Conservation (phyloP, 1,140 invertebrate species). For the Harpegnathos saltator region DNA sequence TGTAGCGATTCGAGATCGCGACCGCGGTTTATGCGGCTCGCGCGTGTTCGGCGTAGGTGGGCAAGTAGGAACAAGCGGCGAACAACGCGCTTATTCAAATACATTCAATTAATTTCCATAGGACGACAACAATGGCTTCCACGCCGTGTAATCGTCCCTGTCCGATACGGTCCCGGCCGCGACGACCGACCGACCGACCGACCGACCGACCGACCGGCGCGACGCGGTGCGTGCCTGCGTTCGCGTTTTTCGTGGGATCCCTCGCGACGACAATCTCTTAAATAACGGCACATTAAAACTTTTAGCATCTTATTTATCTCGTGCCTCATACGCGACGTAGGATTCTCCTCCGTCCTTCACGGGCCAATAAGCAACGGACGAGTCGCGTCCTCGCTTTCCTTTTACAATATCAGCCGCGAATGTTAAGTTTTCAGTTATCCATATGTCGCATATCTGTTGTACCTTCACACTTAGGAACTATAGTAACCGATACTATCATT, state of each 20-base stretch:
- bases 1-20: constrained; percentile 64
- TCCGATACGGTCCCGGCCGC: constrained; percentile 62
- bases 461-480: no score
- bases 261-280: constrained; percentile 26
- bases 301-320: constrained; percentile 63
- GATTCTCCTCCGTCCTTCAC: constrained; percentile 35
- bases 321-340: constrained; percentile 41
- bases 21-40: constrained; percentile 71
- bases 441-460: no score
- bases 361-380: constrained; percentile 56
- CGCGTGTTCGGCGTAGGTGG: constrained; percentile 82
- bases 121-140: constrained; percentile 84
- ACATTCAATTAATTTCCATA: constrained; percentile 86
- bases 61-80: constrained; percentile 82
- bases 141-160: constrained; percentile 78
- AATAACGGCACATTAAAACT: constrained; percentile 71
- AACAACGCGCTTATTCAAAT: constrained; percentile 85
- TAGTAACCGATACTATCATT: no score
- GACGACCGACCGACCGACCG: no score
- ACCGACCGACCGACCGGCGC: no score
- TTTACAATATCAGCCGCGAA: constrained; percentile 7
- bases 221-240: constrained; percentile 44
- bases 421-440: no score
- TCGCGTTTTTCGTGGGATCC: constrained; percentile 66
- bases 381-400: neutral